A percentile compares a stretch with the other conserved stretches of the same genome.
These are phyloP conservation scores for Agriopis marginaria DNA, from an alignment of 2,888 invertebrate species.

Conservation along the genomic window DNA sequence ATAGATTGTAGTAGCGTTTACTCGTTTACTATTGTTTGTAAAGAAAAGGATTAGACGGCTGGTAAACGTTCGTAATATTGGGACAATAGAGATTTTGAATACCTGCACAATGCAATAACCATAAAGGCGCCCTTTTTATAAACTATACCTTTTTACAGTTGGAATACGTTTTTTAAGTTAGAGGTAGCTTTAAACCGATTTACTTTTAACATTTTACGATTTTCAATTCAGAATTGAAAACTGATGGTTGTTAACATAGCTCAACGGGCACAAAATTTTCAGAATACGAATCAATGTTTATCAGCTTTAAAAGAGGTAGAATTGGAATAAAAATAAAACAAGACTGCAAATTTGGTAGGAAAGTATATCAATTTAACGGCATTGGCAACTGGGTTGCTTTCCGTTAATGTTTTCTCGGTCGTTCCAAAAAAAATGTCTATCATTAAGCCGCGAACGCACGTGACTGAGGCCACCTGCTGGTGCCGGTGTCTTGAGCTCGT, in stretches of 20 bases:
- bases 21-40: slow-evolving; percentile 55
- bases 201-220: neutral
- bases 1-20: slow-evolving; percentile 59
- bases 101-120: slow-evolving; percentile 14
- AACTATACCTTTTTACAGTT: slow-evolving; percentile 2
- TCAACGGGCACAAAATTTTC: neutral
- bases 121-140: slow-evolving; percentile 13
- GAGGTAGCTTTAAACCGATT: neutral
- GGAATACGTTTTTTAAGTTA: slow-evolving; percentile 1
- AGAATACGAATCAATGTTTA: neutral
- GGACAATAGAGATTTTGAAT: slow-evolving; percentile 32
- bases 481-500: slow-evolving; percentile 49
- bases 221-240: too few species aligned
- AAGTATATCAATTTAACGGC: slow-evolving; percentile 41
- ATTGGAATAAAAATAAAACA: slow-evolving; percentile 2
- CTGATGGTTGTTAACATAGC: neutral
- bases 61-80: slow-evolving; percentile 27
- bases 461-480: slow-evolving; percentile 71
- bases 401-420: slow-evolving; percentile 49
- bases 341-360: slow-evolving; percentile 20
- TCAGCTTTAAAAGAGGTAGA: neutral
- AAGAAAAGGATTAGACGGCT: slow-evolving; percentile 61
- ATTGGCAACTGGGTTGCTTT: slow-evolving; percentile 53
- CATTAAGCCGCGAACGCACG: slow-evolving; percentile 65
- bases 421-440: slow-evolving; percentile 61